Conservation (phyloP, 2,113 vertebrate genomes). For the Sinocyclocheilus rhinocerous region DNA sequence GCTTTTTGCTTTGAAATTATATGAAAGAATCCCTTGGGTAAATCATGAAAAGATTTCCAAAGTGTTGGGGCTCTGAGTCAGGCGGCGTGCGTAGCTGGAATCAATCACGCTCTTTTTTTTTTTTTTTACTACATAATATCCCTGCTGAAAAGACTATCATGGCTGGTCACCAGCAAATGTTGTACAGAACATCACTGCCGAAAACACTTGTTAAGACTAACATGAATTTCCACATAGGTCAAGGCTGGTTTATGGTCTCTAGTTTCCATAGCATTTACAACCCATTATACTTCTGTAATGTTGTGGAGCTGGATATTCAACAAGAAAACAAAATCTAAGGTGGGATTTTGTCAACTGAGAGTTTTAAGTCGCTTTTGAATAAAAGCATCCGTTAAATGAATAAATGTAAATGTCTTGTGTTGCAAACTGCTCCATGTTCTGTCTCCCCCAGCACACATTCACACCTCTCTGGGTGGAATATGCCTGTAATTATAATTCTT, state of each 20-base stretch:
- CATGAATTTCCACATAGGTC: neutral
- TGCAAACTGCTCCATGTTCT: neutral
- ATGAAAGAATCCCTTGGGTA: neutral
- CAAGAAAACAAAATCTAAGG: too few species aligned
- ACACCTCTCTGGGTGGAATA: neutral
- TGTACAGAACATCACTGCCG: neutral
- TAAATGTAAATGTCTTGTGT: neutral
- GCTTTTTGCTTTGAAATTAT: neutral
- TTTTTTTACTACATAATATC: neutral
- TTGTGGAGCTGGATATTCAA: too few species aligned
- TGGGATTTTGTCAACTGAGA: neutral
- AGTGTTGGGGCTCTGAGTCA: neutral
- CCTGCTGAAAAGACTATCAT: neutral
- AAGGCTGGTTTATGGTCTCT: conserved; percentile 1
- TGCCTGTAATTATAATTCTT: neutral
- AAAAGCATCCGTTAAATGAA: neutral
- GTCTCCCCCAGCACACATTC: neutral
- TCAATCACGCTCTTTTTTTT: neutral
- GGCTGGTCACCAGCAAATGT: neutral
- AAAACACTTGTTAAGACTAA: too few species aligned
- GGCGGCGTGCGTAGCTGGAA: neutral
- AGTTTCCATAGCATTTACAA: neutral
- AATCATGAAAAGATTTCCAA: neutral
- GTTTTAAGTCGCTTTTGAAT: too few species aligned
- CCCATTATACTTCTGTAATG: too few species aligned